phyloP scores from a whole-genome alignment of 2,797 vertebrate species.

The Helostoma temminkii region DNA sequence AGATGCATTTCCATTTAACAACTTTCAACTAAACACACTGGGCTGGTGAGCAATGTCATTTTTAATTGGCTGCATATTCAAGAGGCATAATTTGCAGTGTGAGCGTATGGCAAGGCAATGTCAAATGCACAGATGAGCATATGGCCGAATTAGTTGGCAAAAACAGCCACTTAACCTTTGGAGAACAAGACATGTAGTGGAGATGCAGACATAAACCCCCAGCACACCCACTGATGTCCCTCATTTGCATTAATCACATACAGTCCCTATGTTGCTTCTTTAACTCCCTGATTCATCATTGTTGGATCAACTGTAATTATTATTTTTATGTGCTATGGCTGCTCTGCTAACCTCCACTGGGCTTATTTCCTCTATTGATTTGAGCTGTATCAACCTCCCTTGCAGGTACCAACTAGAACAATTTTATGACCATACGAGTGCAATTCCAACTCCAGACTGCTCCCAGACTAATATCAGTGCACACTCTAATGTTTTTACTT shows the following conservation, averaged over 20 bases:
- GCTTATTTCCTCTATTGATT: conserved; percentile 51
- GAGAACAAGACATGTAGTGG: conserved; percentile 60
- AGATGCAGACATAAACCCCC: conserved; percentile 60
- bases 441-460: neutral
- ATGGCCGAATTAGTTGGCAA: conserved; percentile 73
- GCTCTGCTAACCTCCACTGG: conserved; percentile 27
- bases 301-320: conserved; percentile 48
- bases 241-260: conserved; percentile 73
- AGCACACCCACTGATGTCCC: conserved; percentile 41
- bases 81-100: conserved; percentile 48
- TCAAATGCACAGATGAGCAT: conserved; percentile 74
- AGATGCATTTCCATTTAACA: conserved; percentile 37
- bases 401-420: conserved; percentile 27
- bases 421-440: conserved; percentile 40
- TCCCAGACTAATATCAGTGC: conserved; percentile 4
- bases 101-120: conserved; percentile 59
- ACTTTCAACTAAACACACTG: conserved; percentile 11
- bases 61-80: conserved; percentile 68
- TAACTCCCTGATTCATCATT: conserved; percentile 52
- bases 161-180: conserved; percentile 78
- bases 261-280: conserved; percentile 46
- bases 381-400: conserved; percentile 31
- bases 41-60: conserved; percentile 22
- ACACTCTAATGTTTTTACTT: neutral
- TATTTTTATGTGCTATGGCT: conserved; percentile 6